Evolutionary conservation across 2,888 invertebrate genomes (phyloP).

Genomic region (Ypsolopha scabrella): DNA sequence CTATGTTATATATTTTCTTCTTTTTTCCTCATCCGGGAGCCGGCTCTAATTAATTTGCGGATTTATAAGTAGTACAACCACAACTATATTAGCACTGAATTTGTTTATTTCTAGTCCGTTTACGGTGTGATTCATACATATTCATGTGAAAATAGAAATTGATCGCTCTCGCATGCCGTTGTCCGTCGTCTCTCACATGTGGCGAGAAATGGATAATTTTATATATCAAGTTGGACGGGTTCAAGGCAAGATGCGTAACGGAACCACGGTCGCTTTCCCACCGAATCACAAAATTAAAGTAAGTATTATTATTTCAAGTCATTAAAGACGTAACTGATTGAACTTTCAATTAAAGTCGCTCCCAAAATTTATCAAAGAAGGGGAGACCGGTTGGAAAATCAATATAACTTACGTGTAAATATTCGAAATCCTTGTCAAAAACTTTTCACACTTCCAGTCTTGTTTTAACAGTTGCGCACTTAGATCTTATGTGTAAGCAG

Average conservation of each 20-base stretch:
- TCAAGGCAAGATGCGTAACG: slow-evolving; percentile 53
- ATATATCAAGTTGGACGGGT: slow-evolving; percentile 34
- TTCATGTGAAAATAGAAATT: slow-evolving; percentile 14
- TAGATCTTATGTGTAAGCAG: background rate
- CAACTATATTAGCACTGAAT: background rate
- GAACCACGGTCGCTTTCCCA: slow-evolving; percentile 40
- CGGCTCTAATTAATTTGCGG: no score
- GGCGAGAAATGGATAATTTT: slow-evolving; percentile 11
- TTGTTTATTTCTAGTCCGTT: background rate
- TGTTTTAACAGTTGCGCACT: background rate
- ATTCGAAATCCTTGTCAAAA: slow-evolving; percentile 23
- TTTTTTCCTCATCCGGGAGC: no score
- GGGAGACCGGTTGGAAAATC: slow-evolving; percentile 21
- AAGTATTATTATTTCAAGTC: background rate
- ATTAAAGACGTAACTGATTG: background rate
- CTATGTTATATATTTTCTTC: no score
- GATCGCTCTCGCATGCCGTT: slow-evolving; percentile 5
- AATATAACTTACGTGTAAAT: slow-evolving; percentile 31
- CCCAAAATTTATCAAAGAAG: background rate
- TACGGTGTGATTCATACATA: slow-evolving; percentile 8
- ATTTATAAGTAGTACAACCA: no score
- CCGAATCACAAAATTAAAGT: slow-evolving; percentile 16
- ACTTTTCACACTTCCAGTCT: slow-evolving; percentile 16
- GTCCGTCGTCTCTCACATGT: background rate
- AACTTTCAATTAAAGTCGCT: background rate